Evolutionary conservation across 2,888 invertebrate species (phyloP).

Genomic region (Theodoxus fluviatilis): DNA sequence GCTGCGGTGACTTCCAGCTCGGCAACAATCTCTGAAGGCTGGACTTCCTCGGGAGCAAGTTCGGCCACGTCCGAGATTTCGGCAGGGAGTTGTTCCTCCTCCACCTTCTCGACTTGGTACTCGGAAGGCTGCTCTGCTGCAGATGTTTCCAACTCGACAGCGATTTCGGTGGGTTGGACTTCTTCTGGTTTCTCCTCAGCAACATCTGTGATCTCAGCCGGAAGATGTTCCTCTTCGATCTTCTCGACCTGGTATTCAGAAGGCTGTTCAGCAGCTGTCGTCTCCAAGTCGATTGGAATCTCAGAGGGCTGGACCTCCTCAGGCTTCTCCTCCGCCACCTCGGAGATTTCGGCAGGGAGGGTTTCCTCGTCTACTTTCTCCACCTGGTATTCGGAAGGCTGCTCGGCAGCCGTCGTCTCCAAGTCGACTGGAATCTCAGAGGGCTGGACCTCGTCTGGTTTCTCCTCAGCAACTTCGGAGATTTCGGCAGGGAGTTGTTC

Average conservation of each 20-base stretch:
- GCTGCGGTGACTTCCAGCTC: constrained; percentile 28
- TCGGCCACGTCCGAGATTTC: constrained; percentile 28
- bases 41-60: constrained; percentile 28
- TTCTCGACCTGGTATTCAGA: constrained; percentile 28
- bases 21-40: constrained; percentile 28
- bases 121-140: constrained; percentile 27
- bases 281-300: constrained; percentile 33
- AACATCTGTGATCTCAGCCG: constrained; percentile 30
- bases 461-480: constrained; percentile 28
- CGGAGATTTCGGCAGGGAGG: constrained; percentile 30
- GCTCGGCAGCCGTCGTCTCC: constrained; percentile 28
- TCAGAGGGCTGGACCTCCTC: constrained; percentile 32
- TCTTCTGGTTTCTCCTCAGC: constrained; percentile 28
- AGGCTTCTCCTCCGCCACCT: constrained; percentile 28
- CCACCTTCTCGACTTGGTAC: constrained; percentile 26
- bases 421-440: constrained; percentile 32
- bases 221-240: constrained; percentile 27
- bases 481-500: constrained; percentile 30
- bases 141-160: constrained; percentile 26
- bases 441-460: constrained; percentile 27
- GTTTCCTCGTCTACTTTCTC: constrained; percentile 35
- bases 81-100: constrained; percentile 30
- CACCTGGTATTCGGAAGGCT: constrained; percentile 34
- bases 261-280: constrained; percentile 29
- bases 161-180: constrained; percentile 27